These are phyloP conservation scores for Linepithema humile DNA, from an alignment of 1,140 invertebrate species.

Conservation along the genomic window DNA sequence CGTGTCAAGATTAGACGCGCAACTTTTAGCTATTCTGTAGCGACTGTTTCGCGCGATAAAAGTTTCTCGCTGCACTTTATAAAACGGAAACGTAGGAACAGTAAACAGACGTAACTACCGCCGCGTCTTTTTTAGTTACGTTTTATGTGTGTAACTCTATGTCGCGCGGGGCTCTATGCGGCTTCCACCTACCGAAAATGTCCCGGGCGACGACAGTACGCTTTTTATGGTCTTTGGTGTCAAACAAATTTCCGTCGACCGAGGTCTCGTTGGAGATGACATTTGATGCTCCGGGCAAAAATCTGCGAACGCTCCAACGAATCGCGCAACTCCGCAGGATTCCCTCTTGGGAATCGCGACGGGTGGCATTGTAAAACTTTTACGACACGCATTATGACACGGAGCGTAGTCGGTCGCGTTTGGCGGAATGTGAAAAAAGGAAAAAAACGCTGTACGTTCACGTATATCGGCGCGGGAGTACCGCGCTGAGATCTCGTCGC, in stretches of 20 bases:
- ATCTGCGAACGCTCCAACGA: constrained; percentile 23
- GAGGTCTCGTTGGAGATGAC: not conserved
- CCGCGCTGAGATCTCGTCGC: constrained; percentile 27
- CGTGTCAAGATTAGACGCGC: constrained; percentile 52
- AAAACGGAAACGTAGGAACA: not conserved
- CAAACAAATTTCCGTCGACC: constrained; percentile 29
- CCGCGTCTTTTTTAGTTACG: not conserved
- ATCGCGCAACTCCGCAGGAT: constrained; percentile 10
- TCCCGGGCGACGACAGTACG: not conserved
- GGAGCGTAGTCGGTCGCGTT: constrained; percentile 13
- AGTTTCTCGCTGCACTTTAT: not conserved
- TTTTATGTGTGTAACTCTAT: not conserved
- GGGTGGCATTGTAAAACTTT: constrained; percentile 46
- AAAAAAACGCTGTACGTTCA: not conserved
- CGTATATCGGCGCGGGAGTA: not conserved
- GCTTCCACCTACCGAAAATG: constrained; percentile 8
- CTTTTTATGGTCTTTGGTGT: not conserved
- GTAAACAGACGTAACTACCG: constrained; percentile 10
- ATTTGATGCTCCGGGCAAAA: constrained; percentile 11
- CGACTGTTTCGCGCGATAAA: constrained; percentile 3
- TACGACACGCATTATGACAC: constrained; percentile 45
- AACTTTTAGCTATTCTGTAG: not conserved
- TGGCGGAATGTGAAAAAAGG: not conserved
- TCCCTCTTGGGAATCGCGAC: constrained; percentile 5
- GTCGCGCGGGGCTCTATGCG: too few relatives aligned